Evolutionary conservation across 1,140 invertebrate genomes (phyloP).

Genomic region (Drosophila carrolli): DNA sequence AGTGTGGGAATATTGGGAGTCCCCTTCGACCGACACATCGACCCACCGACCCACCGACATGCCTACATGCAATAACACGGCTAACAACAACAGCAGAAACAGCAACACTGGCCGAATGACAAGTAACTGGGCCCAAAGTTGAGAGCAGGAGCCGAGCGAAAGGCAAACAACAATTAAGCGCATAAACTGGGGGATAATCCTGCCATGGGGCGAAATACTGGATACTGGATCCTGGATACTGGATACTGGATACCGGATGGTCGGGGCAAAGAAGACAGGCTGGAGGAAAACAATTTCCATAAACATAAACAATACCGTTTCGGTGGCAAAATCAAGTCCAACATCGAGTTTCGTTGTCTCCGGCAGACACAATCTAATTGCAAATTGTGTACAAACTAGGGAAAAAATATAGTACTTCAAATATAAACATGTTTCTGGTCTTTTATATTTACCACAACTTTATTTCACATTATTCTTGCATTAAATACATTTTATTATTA

Average conservation of each 20-base stretch:
- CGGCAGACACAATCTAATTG: constrained; percentile 61
- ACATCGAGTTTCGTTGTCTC: constrained; percentile 6
- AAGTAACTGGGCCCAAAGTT: constrained; percentile 17
- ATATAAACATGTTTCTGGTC: too few relatives aligned
- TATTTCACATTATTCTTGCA: too few relatives aligned
- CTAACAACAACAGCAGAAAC: constrained; percentile 18
- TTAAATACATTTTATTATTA: too few relatives aligned
- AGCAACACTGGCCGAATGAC: constrained; percentile 11
- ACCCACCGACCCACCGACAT: too few relatives aligned
- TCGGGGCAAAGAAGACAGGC: not conserved
- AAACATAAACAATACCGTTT: constrained; percentile 72
- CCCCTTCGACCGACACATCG: not conserved
- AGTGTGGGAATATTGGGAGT: constrained; percentile 2
- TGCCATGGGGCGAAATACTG: constrained; percentile 15
- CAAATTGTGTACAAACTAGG: constrained; percentile 54
- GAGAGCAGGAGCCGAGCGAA: constrained; percentile 21
- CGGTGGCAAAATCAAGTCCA: constrained; percentile 67
- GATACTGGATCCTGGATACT: not conserved
- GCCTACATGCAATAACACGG: constrained; percentile 9
- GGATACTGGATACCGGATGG: not conserved
- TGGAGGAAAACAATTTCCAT: constrained; percentile 69
- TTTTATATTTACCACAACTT: too few relatives aligned
- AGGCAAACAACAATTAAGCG: constrained; percentile 74
- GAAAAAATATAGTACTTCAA: not conserved
- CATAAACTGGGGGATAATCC: constrained; percentile 71